Evolutionary conservation across 2,797 vertebrate genomes (phyloP), one percentile per base, ranked within the genome.

Genomic region (Capromys pilorides): DNA sequence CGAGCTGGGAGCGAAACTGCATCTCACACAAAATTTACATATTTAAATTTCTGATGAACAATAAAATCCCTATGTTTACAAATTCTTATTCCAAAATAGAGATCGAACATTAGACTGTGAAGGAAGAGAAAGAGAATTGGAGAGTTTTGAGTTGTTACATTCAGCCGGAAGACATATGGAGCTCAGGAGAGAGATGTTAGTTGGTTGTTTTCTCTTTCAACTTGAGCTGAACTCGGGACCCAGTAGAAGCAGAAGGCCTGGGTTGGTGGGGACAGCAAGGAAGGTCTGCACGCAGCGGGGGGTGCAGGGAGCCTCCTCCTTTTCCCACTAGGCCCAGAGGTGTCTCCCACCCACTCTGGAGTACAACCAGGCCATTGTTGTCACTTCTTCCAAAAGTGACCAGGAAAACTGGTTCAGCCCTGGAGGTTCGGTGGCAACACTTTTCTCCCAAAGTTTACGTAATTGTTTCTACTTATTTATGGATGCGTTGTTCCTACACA

Each of bases 11-110:
- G 39, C 26, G 13, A 18, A 80, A 26, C 82, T 81, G 71, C 33
- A 28, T 3, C 28, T 45, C 36, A 69, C 33, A n/a, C 6, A 33
- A 18, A 41, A 61, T 6, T 7, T 57, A 49, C 2, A 2, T 33
- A 51, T 95, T 61, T 66, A 28, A 79, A 66, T 71, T 95, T 79
- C 82, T 79, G 49, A 36, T 57, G 10, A 64, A 24, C 18, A 69
- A 1, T 81, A 2, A 79, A 86, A 66, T 18, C 28, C 45, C 59
- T n/a, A 0, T 19, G 2, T 77, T 86, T 49, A 77, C 49, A 41
- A 86, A 83, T 33, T 41, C 31, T 49, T 73, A 45, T 81, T 91
- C 59, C 67, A 82, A 90, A 85, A 45, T 7, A 73, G 31, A 87
- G 57, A 59, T 26, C 59, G 14, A 54, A 66, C 67, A 41, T 84